Conservation (phyloP, 1,140 invertebrate species). For the Microvelia longipes region DNA sequence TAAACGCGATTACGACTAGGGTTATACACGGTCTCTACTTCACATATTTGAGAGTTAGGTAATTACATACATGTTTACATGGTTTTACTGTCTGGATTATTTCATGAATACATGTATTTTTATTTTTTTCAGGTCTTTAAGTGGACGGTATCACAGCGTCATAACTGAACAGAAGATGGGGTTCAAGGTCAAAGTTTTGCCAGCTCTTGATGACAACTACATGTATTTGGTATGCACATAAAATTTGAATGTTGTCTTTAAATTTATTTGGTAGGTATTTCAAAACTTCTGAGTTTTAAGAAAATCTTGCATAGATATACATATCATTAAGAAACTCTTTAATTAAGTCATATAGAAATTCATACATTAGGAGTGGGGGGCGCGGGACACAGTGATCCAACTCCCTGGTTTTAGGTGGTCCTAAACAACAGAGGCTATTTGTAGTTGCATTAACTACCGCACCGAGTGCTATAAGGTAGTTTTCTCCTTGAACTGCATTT, state of each 20-base stretch:
- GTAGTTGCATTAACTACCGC: no score
- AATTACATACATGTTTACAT: background rate
- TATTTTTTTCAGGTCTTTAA: background rate
- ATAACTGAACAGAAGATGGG: slow-evolving; percentile 5
- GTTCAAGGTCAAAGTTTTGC: slow-evolving; percentile 55
- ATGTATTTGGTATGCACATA: slow-evolving; percentile 66
- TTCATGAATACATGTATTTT: background rate
- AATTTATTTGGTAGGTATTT: no score
- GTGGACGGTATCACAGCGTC: background rate
- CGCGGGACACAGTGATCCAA: no score
- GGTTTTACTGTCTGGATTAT: background rate
- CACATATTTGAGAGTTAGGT: background rate
- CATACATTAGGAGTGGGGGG: no score
- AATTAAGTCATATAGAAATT: no score
- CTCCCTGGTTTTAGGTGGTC: no score
- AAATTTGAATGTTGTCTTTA: background rate
- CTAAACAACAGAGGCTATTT: no score
- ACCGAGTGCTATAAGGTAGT: no score
- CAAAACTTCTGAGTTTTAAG: no score
- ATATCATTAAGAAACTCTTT: no score
- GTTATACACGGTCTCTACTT: background rate
- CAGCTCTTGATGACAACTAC: slow-evolving; percentile 81
- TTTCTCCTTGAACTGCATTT: no score
- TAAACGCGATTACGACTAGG: background rate
- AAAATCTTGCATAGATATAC: no score